These are phyloP conservation scores for Galerucella calmariensis DNA, from an alignment of 2,888 invertebrate species.

Conservation along the genomic window DNA sequence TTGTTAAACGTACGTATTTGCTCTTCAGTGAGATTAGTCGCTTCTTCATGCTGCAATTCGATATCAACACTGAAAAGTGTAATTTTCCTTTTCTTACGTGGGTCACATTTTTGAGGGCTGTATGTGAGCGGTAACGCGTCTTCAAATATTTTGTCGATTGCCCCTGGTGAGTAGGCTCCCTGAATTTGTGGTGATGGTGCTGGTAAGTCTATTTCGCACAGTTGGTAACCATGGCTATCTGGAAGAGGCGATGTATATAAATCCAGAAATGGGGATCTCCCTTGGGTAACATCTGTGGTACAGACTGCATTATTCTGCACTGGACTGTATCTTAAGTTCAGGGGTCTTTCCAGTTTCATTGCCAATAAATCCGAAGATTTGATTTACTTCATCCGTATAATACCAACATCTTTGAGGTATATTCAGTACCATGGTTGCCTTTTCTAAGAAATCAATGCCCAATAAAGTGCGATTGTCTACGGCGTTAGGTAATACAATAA, in stretches of 20 bases:
- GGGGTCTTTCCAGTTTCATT: constrained; percentile 13
- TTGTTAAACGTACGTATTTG: constrained; percentile 17
- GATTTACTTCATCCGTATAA: constrained; percentile 22
- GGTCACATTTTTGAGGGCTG: constrained; percentile 12
- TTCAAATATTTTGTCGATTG: constrained; percentile 29
- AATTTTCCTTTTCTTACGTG: constrained; percentile 11
- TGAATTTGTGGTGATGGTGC: background rate
- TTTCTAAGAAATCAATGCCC: constrained; percentile 37
- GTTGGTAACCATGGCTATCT: background rate
- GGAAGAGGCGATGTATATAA: constrained; percentile 26
- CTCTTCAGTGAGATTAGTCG: constrained; percentile 9
- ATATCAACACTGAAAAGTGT: constrained; percentile 19
- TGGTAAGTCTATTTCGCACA: background rate
- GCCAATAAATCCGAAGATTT: constrained; percentile 14
- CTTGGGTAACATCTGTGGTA: constrained; percentile 7
- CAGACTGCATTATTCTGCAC: background rate
- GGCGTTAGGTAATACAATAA: constrained; percentile 35
- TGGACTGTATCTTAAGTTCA: background rate
- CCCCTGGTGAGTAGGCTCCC: constrained; percentile 20
- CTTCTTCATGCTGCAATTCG: constrained; percentile 20
- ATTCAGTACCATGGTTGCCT: constrained; percentile 27
- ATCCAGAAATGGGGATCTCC: constrained; percentile 26
- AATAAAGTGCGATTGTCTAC: constrained; percentile 36
- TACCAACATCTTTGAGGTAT: constrained; percentile 34
- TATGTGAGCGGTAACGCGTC: constrained; percentile 20